Percentiles rank a stretch among this genome's conserved stretches.
phyloP scores from a whole-genome alignment of 2,113 vertebrate species.

The Centropus bengalensis region DNA sequence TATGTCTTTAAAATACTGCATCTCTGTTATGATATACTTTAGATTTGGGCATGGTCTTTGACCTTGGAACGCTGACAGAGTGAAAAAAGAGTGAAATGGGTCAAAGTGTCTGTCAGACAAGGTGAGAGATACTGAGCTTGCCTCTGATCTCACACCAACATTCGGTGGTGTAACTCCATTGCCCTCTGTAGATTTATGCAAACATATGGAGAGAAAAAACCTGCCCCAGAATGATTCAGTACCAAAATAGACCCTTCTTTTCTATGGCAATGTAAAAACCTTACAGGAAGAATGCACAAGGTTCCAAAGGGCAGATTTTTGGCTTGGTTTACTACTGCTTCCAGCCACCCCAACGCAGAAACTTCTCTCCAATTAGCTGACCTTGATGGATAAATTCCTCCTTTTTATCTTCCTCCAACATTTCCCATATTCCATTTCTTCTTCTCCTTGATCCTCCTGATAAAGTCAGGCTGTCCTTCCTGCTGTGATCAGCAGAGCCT shows the following conservation, averaged over 20 bases:
- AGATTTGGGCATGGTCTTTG: slow-evolving; percentile 33
- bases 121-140: slow-evolving; percentile 50
- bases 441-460: slow-evolving; percentile 64
- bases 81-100: slow-evolving; percentile 50
- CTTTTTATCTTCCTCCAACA: slow-evolving; percentile 68
- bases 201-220: slow-evolving; percentile 56
- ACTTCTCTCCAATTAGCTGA: slow-evolving; percentile 54
- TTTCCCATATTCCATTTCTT: slow-evolving; percentile 63
- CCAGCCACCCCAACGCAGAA: background rate
- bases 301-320: slow-evolving; percentile 46
- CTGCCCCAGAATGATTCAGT: slow-evolving; percentile 36
- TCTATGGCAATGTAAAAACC: slow-evolving; percentile 10
- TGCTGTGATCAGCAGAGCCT: slow-evolving; percentile 60
- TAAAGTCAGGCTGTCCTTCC: slow-evolving; percentile 69
- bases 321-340: slow-evolving; percentile 43
- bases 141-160: slow-evolving; percentile 54
- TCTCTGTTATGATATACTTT: slow-evolving; percentile 9
- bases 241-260: slow-evolving; percentile 36
- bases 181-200: slow-evolving; percentile 69
- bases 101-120: slow-evolving; percentile 64
- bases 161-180: slow-evolving; percentile 49
- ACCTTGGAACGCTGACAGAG: slow-evolving; percentile 42
- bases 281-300: background rate
- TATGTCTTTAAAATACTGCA: slow-evolving; percentile 46
- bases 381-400: slow-evolving; percentile 57